Conservation (phyloP, 2,113 vertebrate genomes). For the Butorides virescens region DNA sequence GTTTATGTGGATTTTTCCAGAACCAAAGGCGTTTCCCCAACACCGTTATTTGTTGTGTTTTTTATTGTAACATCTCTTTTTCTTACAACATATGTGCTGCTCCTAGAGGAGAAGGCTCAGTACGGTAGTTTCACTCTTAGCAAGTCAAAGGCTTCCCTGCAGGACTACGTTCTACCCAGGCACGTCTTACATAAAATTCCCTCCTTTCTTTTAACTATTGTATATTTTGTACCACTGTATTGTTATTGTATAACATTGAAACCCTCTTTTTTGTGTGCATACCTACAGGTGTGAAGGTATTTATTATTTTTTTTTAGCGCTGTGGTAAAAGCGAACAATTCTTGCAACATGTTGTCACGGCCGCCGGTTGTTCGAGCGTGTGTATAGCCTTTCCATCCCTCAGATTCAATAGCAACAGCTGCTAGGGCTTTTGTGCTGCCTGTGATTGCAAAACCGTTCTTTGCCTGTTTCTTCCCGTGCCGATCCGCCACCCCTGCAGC, state of each 20-base stretch:
- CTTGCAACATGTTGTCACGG: background rate
- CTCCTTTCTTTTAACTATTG: background rate
- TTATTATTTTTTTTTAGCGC: too few relatives aligned
- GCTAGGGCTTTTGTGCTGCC: constrained; percentile 7
- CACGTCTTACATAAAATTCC: background rate
- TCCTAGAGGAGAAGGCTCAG: background rate
- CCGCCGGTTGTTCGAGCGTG: background rate
- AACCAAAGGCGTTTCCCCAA: background rate
- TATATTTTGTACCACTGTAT: background rate
- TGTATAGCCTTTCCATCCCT: constrained; percentile 24
- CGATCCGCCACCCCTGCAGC: background rate
- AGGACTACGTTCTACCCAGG: background rate
- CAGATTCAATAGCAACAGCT: constrained; percentile 63
- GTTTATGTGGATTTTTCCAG: background rate
- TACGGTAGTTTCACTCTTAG: background rate
- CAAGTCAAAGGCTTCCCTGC: background rate
- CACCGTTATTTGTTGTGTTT: background rate
- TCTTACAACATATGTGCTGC: background rate
- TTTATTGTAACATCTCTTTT: background rate
- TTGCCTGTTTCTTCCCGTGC: background rate
- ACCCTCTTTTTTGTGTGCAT: background rate
- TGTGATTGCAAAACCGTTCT: background rate
- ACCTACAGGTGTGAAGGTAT: background rate
- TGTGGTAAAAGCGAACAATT: background rate
- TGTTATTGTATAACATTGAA: background rate